These are phyloP conservation scores for Marmota flaviventris DNA, from an alignment of 2,113 vertebrate genomes.

Conservation along the genomic window DNA sequence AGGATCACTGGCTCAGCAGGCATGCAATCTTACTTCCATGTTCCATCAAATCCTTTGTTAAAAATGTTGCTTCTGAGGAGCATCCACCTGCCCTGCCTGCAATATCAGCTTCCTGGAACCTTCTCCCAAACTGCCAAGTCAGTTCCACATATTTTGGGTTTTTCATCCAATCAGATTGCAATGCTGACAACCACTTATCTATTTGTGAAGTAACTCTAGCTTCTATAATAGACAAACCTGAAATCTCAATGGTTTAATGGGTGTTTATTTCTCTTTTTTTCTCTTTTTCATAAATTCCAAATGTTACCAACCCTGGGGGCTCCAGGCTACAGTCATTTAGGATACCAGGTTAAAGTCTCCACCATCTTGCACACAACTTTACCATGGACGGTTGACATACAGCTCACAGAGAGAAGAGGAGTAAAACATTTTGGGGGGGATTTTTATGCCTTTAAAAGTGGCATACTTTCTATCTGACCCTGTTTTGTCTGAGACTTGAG, in stretches of 20 bases:
- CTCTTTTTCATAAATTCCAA: not conserved
- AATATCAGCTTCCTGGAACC: not conserved
- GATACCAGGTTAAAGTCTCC: not conserved
- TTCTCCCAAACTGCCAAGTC: not conserved
- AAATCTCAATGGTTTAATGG: not conserved
- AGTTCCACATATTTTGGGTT: not conserved
- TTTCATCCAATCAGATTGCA: not conserved
- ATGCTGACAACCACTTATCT: not conserved
- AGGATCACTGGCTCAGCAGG: constrained; percentile 1
- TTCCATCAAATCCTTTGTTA: constrained; percentile 37
- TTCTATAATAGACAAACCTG: not conserved
- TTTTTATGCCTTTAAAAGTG: not conserved
- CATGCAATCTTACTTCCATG: not conserved
- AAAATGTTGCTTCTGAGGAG: constrained; percentile 22
- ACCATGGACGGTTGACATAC: not conserved
- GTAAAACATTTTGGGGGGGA: not conserved
- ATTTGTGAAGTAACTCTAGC: not conserved
- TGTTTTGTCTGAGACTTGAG: not conserved
- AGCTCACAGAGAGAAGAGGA: not conserved
- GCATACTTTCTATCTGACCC: not conserved
- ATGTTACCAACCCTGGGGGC: no score
- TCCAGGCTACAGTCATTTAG: not conserved
- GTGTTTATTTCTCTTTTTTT: not conserved
- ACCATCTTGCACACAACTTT: not conserved
- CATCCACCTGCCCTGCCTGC: not conserved